These are phyloP conservation scores for Riptortus pedestris DNA, from an alignment of 1,140 invertebrate species.

Conservation along the genomic window DNA sequence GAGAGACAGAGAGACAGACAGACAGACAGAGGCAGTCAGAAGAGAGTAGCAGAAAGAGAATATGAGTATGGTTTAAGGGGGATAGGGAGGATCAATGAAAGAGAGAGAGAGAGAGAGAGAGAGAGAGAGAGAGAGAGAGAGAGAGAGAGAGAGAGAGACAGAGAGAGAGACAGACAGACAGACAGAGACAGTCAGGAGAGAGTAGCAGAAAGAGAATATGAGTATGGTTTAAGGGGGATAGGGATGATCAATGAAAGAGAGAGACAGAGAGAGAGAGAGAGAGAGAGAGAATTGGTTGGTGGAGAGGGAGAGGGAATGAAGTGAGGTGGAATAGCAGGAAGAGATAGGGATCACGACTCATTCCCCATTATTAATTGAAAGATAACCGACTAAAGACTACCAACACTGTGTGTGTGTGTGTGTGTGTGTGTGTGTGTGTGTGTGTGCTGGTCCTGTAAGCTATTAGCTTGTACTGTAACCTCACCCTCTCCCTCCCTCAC, in stretches of 20 bases:
- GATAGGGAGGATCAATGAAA: conserved; percentile 19
- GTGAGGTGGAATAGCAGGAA: no score
- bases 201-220: not conserved
- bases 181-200: conserved; percentile 11
- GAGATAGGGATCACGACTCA: no score
- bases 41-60: conserved; percentile 15
- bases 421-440: no score
- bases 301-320: no score
- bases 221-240: conserved; percentile 20
- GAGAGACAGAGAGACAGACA: conserved; percentile 8
- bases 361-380: no score
- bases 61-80: no score
- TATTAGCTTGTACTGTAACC: no score
- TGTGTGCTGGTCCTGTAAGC: no score
- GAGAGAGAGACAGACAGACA: conserved; percentile 11
- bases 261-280: conserved; percentile 20
- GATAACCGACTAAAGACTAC: no score
- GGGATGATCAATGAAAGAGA: conserved; percentile 11
- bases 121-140: conserved; percentile 18
- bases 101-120: conserved; percentile 13
- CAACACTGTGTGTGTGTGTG: no score
- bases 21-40: conserved; percentile 19
- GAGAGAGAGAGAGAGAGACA: conserved; percentile 11
- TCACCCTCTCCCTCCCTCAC: no score
- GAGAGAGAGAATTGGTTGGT: not conserved